These are phyloP conservation scores for Phragmatobia fuliginosa DNA, from an alignment of 2,888 invertebrate genomes.

Conservation along the genomic window DNA sequence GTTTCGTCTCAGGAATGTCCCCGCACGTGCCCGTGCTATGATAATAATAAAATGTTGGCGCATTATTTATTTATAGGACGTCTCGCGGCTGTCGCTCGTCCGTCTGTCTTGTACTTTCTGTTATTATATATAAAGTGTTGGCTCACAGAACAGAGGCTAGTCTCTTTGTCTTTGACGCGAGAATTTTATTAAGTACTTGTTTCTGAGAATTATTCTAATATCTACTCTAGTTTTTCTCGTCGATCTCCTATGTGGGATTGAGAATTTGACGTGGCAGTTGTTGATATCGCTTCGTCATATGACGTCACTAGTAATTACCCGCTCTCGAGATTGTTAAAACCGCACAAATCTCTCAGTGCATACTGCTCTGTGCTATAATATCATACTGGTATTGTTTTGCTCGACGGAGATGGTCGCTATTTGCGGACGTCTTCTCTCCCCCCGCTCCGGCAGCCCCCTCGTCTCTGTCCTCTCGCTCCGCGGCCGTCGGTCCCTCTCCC, in stretches of 20 bases:
- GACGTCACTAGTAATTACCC: constrained; percentile 47
- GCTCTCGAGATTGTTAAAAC: constrained; percentile 52
- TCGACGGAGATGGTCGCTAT: constrained; percentile 81
- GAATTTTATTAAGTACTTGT: constrained; percentile 24
- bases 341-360: constrained; percentile 57
- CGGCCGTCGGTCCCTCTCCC: constrained; percentile 42
- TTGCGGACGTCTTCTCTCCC: constrained; percentile 76
- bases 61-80: constrained; percentile 86
- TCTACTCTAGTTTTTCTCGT: constrained; percentile 14
- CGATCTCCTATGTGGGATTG: not conserved
- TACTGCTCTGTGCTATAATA: constrained; percentile 74
- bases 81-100: constrained; percentile 85
- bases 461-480: constrained; percentile 37
- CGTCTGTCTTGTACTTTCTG: constrained; percentile 75
- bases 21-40: constrained; percentile 83
- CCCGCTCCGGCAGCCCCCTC: constrained; percentile 36
- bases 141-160: constrained; percentile 47
- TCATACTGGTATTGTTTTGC: constrained; percentile 85
- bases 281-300: constrained; percentile 18
- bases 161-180: constrained; percentile 43
- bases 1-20: constrained; percentile 76
- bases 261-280: not conserved
- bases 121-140: constrained; percentile 69
- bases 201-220: constrained; percentile 17
- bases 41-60: constrained; percentile 87